Evolutionary conservation across 1,140 invertebrate species (phyloP).

Genomic region (Oedothorax gibbosus): DNA sequence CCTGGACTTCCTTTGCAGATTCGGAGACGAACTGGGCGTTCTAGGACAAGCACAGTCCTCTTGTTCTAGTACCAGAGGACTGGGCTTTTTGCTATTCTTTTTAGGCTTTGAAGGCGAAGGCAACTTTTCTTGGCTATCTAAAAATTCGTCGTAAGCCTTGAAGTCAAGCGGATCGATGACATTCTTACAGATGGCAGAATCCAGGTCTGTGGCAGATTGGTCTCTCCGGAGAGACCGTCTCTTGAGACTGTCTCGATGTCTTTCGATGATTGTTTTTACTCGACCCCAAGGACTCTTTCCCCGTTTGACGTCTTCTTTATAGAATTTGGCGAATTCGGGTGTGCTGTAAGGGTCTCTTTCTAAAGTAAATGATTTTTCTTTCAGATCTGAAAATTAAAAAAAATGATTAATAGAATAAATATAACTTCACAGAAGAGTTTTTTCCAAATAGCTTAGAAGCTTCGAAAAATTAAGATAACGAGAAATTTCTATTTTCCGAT

Average conservation of each 20-base stretch:
- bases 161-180: background rate
- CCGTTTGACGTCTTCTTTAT: conserved; percentile 47
- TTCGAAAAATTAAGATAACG: no score
- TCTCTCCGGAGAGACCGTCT: conserved; percentile 21
- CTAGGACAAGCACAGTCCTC: conserved; percentile 12
- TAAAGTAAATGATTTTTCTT: conserved; percentile 34
- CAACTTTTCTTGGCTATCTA: background rate
- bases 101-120: background rate
- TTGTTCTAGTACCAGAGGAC: background rate
- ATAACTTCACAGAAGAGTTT: no score
- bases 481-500: no score
- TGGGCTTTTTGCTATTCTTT: background rate
- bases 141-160: background rate
- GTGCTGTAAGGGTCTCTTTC: conserved; percentile 34
- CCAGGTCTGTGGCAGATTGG: background rate
- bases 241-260: conserved; percentile 48
- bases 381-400: conserved; percentile 18
- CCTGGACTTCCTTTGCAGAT: conserved; percentile 71
- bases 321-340: conserved; percentile 44
- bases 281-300: conserved; percentile 57
- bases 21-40: conserved; percentile 68
- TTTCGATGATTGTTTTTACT: conserved; percentile 58
- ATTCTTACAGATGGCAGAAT: background rate
- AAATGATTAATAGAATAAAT: no score
- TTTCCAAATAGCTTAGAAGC: no score